Percentiles rank a stretch among this genome's conserved stretches.
Conservation (phyloP, 2,113 vertebrate species). For the Psettodes erumei region DNA sequence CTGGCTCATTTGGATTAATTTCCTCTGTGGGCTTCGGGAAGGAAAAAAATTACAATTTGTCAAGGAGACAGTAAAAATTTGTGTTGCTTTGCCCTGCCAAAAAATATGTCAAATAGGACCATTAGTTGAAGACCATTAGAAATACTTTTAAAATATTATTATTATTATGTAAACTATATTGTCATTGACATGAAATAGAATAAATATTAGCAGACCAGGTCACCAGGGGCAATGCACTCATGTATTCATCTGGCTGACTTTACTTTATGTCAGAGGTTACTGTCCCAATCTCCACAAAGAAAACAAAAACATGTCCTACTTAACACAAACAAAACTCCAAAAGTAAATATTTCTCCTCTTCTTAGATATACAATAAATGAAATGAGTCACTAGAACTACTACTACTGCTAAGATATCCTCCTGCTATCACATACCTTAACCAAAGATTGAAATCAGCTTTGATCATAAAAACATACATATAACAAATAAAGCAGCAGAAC, state of each 20-base stretch:
- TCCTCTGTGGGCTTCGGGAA: conserved; percentile 61
- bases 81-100: not conserved
- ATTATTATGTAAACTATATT: too few species aligned
- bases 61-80: conserved; percentile 13
- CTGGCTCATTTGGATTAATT: conserved; percentile 55
- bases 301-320: not conserved
- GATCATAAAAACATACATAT: not conserved
- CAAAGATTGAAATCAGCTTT: not conserved
- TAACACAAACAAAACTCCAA: not conserved
- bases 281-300: not conserved
- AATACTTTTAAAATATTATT: not conserved
- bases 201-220: not conserved
- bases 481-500: conserved; percentile 43
- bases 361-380: not conserved
- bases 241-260: not conserved
- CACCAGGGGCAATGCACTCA: not conserved
- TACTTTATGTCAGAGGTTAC: not conserved
- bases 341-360: not conserved
- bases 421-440: not conserved
- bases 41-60: not conserved
- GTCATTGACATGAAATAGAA: not conserved
- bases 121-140: not conserved
- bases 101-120: not conserved
- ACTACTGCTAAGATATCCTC: not conserved
- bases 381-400: not conserved